A percentile compares a stretch with the other conserved stretches of the same genome.
Conservation (phyloP, 2,888 invertebrate species). For the Xiphydria camelus region DNA sequence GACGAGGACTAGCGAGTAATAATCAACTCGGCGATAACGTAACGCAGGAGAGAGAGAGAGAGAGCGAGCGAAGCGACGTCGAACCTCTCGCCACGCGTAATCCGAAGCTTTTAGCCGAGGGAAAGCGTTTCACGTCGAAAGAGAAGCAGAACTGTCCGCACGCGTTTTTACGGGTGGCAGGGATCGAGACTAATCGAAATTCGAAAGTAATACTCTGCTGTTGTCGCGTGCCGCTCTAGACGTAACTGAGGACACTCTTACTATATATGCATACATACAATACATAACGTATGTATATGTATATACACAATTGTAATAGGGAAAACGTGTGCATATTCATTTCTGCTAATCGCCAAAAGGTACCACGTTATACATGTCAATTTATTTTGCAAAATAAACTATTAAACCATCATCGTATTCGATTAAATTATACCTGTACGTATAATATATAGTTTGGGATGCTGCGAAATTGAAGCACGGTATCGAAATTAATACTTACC, state of each 20-base stretch:
- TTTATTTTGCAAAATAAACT: conserved; percentile 55
- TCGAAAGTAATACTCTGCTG: conserved; percentile 40
- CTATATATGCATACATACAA: too few relatives aligned
- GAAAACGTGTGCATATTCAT: conserved; percentile 38
- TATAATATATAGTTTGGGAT: too few relatives aligned
- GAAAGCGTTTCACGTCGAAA: not conserved
- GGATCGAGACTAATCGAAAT: conserved; percentile 28
- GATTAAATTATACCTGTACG: not conserved
- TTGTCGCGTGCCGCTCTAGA: conserved; percentile 31
- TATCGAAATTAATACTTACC: too few relatives aligned
- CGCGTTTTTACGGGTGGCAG: too few relatives aligned
- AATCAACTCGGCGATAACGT: too few relatives aligned
- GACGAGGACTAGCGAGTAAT: conserved; percentile 20
- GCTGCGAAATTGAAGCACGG: too few relatives aligned
- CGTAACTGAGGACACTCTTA: too few relatives aligned
- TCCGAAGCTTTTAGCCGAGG: not conserved
- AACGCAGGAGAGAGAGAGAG: too few relatives aligned
- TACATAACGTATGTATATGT: too few relatives aligned
- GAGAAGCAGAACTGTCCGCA: conserved; percentile 8
- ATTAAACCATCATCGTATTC: conserved; percentile 8
- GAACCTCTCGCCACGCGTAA: too few relatives aligned
- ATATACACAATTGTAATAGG: too few relatives aligned
- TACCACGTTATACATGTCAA: conserved; percentile 53
- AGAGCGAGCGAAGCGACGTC: too few relatives aligned
- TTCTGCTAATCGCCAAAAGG: conserved; percentile 41